Base-by-base conservation (phyloP, 2,797 vertebrate species). In the Lepus oiostolus region DNA sequence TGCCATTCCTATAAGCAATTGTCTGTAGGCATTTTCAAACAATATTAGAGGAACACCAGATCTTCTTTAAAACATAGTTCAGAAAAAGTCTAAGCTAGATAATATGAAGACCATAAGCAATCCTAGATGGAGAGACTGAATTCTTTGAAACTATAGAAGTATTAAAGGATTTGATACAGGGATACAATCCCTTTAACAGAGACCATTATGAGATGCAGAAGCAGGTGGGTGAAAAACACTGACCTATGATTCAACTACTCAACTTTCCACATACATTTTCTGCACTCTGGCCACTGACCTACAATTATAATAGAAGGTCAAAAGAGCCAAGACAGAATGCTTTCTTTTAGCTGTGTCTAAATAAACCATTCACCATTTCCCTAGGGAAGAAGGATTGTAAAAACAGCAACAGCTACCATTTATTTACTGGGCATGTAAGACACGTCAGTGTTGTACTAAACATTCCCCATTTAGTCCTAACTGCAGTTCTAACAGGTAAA, bases 21-120 rank as follows among this genome's bases (percentile, higher is more conserved):
- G 77, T 90, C 63, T 28, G 63, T 5, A 82, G 72, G 72, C 77
- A 85, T 82, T 93, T 93, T 75, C 91, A 89, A 81, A 94, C 79
- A 89, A 67, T 82, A 71, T 87, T 82, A 85, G 35, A 88, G 80
- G 42, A 90, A 91, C 35, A 91, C 28, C 22, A n/a, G 68, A 70
- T 52, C n/a, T 19, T 19, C 72, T 93, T 94, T n/a, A 95, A 95
- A 95, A 62, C 3, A 52, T 4, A 67, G 72, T 62, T 95, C 77
- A 79, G 52, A 63, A 91, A 86, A 80, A 76, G 82, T 85, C 52
- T 85, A 13, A 38, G 35, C 28, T 93, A 90, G 68, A 84, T 68
- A 67, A 65, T 90, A 67, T 5, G 21, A 96, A 94, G 38, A 86
- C 24, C 1, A n/a, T 65, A 77, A 75, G 60, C 58, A 85, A 76